Conservation (phyloP, 2,888 invertebrate species). For the Trypoxylon attenuatum region DNA sequence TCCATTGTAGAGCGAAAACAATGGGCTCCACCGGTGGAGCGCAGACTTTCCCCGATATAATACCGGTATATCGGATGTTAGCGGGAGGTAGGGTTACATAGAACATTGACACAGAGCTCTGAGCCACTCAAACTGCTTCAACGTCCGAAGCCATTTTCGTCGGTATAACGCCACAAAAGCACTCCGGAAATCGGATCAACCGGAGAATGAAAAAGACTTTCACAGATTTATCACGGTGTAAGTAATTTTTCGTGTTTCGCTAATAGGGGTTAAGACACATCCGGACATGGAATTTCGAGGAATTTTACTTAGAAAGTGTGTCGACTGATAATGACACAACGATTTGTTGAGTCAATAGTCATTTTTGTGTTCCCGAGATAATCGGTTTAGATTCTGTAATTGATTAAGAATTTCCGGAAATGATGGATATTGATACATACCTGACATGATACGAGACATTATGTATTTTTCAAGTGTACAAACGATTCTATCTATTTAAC, state of each 20-base stretch:
- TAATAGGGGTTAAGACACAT: slow-evolving; percentile 11
- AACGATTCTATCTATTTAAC: too few relatives aligned
- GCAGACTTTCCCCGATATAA: slow-evolving; percentile 4
- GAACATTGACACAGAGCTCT: too few relatives aligned
- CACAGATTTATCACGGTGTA: slow-evolving; percentile 32
- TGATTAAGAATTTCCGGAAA: too few relatives aligned
- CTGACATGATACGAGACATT: too few relatives aligned
- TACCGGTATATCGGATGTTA: background rate
- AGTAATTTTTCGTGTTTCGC: slow-evolving; percentile 38
- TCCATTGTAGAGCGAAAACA: slow-evolving; percentile 22
- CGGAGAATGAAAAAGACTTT: background rate
- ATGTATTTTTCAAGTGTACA: too few relatives aligned
- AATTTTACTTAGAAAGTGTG: background rate
- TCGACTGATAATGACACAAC: too few relatives aligned
- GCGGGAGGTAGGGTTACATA: background rate
- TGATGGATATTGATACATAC: too few relatives aligned
- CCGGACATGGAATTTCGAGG: slow-evolving; percentile 4
- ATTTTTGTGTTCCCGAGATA: too few relatives aligned
- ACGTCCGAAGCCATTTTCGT: too few relatives aligned
- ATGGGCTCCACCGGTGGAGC: slow-evolving; percentile 7
- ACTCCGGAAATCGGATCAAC: background rate
- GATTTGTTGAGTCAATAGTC: too few relatives aligned
- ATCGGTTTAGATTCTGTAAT: too few relatives aligned
- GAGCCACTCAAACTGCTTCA: too few relatives aligned
- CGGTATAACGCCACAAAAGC: background rate